Base-by-base conservation (phyloP, 2,888 invertebrate species). In the Hemistola chrysoprasaria region DNA sequence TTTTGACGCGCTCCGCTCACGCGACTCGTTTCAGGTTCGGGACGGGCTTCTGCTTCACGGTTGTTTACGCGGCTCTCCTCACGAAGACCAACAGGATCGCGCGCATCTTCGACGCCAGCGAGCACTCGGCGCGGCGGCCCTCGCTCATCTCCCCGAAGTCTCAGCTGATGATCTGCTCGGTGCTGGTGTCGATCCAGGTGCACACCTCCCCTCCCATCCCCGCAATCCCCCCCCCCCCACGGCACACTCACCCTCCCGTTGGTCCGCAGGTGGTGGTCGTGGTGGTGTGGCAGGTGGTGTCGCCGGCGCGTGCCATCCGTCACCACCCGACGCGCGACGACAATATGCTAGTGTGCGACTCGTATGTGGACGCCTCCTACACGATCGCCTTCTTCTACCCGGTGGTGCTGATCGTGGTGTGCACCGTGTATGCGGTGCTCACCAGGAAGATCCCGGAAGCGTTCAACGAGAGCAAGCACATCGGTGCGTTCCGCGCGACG, bases 81-180 rank as follows among this genome's bases (percentile, higher is more conserved):
- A 99, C 98, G 9, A 98, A 98, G 90, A 99, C 99, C 3, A 99
- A 98, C 84, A 91, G 99, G 41, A 99, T 99, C 53, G 95, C 98
- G 1, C 90, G 99, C 37, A 99, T 99, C 70, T 95, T 99, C 77
- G 97, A 97, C 62, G 98, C 98, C 6, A 96, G 97, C 64, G 97
- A 97, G 74, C 95, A 95, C 56, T 95, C 97, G 22, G 98, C 98
- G 6, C 95, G 96, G 69, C 91, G 98, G 50, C 98, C 98, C 1
- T 94, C 95, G 20, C 96, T 98, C 77, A 98, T 98, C 69, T 96
- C 96, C 20, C 97, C 97, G 1, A 92, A 94, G 59, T 97, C 97
- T 1, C 97, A 98, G 81, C 90, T 96, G 45, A 92, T 95, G 63
- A 96, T 99, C 65, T 98, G 98, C 66, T 91, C 93, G 48, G 93